Evolutionary conservation across 2,113 vertebrate genomes (phyloP), one percentile per base, ranked within the genome.

Genomic region (Chamaea fasciata): DNA sequence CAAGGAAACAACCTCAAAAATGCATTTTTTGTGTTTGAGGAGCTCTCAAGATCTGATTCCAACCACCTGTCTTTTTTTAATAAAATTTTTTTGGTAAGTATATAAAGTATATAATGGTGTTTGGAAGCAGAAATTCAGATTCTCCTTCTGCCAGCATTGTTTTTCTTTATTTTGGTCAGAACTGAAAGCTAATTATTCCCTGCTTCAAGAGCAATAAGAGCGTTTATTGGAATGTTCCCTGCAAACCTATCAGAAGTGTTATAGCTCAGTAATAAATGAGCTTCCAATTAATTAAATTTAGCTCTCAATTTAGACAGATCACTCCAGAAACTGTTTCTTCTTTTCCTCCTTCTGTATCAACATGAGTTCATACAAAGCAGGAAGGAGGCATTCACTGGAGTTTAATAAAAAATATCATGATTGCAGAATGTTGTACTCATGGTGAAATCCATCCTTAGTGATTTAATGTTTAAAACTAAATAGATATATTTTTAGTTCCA

Each of bases 101-200:
- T 10, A 39, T 39, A 39, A 8, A 39, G 37, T 39, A 39, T 27
- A 5, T 26, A 35, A 49, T 16, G 6, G 31, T 28, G 35, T 59
- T 94, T 89, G 60, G 53, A 95, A 97, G 75, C 35, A 67, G 73
- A 94, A 62, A 86, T 64, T 95, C 78, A 81, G n/a, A 90, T 69
- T 84, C 81, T 50, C 15, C 39, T 87, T 73, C 44, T 80, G 39
- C 56, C 80, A 74, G 59, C 33, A 83, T 68, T 35, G 15, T 4
- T 90, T 89, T 83, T 73, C 65, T 92, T 89, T 86, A 94, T 94
- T 94, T 95, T 88, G 77, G 39, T 95, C 41, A 83, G 92, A 92
- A 78, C 49, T 77, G 75, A 75, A 77, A 83, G 74, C 37, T 96
- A 95, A 97, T 97, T 94, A 94, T 88, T 94, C 87, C 80, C 57